phyloP scores from a whole-genome alignment of 2,888 invertebrate genomes.

The Lutraria lutraria region DNA sequence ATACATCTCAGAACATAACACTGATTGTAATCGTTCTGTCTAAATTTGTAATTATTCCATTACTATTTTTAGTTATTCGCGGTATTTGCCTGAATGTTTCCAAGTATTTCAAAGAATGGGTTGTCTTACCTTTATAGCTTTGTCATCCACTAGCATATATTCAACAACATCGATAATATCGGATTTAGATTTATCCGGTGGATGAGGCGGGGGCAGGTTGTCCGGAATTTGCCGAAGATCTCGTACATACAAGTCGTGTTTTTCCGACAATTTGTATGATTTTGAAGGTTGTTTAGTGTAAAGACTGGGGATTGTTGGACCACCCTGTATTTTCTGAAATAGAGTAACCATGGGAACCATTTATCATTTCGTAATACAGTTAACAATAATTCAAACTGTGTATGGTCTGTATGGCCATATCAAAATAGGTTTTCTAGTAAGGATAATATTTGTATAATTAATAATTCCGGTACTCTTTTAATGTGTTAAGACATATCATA shows the following conservation, averaged over 20 bases:
- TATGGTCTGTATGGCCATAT: background rate
- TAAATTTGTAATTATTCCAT: too few relatives aligned
- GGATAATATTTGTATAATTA: background rate
- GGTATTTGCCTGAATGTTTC: too few relatives aligned
- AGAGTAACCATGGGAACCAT: background rate
- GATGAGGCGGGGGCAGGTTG: conserved; percentile 68
- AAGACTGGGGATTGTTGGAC: conserved; percentile 55
- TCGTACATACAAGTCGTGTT: conserved; percentile 67
- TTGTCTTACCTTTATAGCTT: conserved; percentile 70
- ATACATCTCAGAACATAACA: too few relatives aligned
- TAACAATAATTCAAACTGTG: background rate
- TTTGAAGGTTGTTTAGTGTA: conserved; percentile 61
- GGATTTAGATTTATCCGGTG: conserved; percentile 60
- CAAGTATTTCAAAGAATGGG: too few relatives aligned
- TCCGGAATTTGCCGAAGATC: conserved; percentile 60
- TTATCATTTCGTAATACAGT: background rate
- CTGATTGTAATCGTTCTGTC: too few relatives aligned
- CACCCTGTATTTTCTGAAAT: conserved; percentile 54
- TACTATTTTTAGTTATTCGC: too few relatives aligned
- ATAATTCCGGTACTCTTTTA: background rate
- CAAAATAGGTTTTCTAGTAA: background rate
- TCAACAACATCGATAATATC: conserved; percentile 68
- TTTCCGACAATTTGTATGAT: conserved; percentile 63
- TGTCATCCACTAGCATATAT: conserved; percentile 72
- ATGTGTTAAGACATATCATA: background rate